phyloP scores from a whole-genome alignment of 2,888 invertebrate species.

The Sarcophaga carnaria region DNA sequence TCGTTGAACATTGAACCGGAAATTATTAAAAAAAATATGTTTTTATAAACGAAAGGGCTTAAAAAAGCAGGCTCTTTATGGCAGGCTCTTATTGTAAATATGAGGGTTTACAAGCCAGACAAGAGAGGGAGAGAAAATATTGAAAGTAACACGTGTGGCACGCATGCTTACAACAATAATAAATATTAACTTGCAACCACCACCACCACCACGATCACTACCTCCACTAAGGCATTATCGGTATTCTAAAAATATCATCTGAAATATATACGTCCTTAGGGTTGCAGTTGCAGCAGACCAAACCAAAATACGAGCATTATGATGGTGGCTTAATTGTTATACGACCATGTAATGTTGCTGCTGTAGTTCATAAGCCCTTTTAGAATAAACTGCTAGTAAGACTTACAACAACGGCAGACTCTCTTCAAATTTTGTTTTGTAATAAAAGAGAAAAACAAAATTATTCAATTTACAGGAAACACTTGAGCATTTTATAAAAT shows the following conservation, averaged over 20 bases:
- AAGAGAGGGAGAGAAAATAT: constrained; percentile 29
- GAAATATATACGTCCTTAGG: neutral
- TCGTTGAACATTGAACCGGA: constrained; percentile 38
- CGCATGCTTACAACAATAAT: constrained; percentile 61
- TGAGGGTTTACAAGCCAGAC: constrained; percentile 10
- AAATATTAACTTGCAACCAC: constrained; percentile 38
- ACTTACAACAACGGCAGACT: constrained; percentile 27
- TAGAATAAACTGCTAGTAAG: constrained; percentile 34
- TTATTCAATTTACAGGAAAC: constrained; percentile 55
- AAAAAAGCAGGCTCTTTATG: constrained; percentile 22
- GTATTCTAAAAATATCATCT: neutral
- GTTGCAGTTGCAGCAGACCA: neutral
- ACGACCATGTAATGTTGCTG: constrained; percentile 8
- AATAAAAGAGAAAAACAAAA: constrained; percentile 20
- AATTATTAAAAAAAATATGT: constrained; percentile 21
- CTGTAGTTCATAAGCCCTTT: constrained; percentile 7
- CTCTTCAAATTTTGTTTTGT: constrained; percentile 41
- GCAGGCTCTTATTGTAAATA: constrained; percentile 4
- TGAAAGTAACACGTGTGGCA: constrained; percentile 68
- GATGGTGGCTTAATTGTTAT: constrained; percentile 51
- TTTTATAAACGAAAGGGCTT: constrained; percentile 9
- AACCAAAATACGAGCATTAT: constrained; percentile 11
- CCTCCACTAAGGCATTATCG: neutral
- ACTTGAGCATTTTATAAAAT: constrained; percentile 40
- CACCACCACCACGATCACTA: constrained; percentile 29